Evolutionary conservation across 1,140 invertebrate genomes (phyloP), one percentile per base, ranked within the genome.

Genomic region (Drosophila parabipectinata): DNA sequence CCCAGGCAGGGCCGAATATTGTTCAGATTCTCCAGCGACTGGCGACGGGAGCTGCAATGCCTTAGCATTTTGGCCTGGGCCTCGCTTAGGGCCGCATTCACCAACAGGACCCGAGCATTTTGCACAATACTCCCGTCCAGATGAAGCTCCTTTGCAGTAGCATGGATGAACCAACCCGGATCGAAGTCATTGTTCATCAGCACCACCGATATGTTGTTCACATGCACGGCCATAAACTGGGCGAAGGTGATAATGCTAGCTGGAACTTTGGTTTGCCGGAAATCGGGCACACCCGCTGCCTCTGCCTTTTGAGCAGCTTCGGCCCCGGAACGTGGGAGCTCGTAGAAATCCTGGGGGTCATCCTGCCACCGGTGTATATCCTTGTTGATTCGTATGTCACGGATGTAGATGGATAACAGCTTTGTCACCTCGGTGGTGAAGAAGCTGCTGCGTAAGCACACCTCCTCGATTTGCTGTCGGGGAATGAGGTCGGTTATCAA

Each of bases 391-490:
- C 96, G 93, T 4, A 98, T 95, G 91, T 97, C 96, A 55, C 95
- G 94, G 72, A 98, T 94, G 24, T 97, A 95, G 28, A 98, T 94
- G 7, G 96, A 96, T 15, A 98, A 90, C 7, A 98, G 92, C 92
- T 98, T 98, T 18, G 96, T 97, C 24, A 97, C 95, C 72, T 97
- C 96, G 8, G 96, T 97, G 90, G 97, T 98, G 57, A 98, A 94
- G 89, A 98, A 95, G 92, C 97, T 98, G 91, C 97, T 98, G 14
- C 96, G 94, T 57, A 98, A 94, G 79, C 96, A 95, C 57, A 98
- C 95, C 91, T 97, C 95, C 81, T 98, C 96, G 67, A 98, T 95
- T 93, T 97, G 95, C 96, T 98, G 41, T 77, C 32, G 3, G 21
- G 14, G 10, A 93, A 93, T 34, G 61, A 82, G 48, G 41, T 14